phyloP scores from a whole-genome alignment of 1,140 invertebrate species.

The Onthophagus taurus region DNA sequence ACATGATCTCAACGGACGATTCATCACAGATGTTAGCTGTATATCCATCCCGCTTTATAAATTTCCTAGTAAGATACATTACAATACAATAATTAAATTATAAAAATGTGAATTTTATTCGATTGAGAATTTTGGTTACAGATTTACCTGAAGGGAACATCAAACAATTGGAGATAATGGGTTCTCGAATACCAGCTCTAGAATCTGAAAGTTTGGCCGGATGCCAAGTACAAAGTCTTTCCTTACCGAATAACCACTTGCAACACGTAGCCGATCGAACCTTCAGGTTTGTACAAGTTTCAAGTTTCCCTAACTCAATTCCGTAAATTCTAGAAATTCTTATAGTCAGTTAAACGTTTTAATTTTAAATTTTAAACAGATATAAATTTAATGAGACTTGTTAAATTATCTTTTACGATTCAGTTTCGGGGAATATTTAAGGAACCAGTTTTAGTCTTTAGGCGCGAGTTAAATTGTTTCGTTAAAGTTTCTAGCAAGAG shows the following conservation, averaged over 20 bases:
- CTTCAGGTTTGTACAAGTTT: slow-evolving; percentile 31
- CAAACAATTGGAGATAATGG: slow-evolving; percentile 29
- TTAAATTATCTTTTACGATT: too few species aligned
- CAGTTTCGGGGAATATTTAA: too few species aligned
- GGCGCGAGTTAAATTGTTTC: too few species aligned
- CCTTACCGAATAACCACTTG: slow-evolving; percentile 31
- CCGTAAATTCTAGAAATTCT: too few species aligned
- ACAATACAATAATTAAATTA: too few species aligned
- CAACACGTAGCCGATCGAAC: slow-evolving; percentile 31
- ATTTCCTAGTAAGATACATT: slow-evolving; percentile 32
- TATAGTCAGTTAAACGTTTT: too few species aligned
- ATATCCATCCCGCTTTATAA: slow-evolving; percentile 33
- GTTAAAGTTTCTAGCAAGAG: too few species aligned
- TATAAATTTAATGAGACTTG: too few species aligned
- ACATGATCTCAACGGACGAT: slow-evolving; percentile 23
- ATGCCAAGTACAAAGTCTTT: slow-evolving; percentile 32
- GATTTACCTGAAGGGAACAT: slow-evolving; percentile 31
- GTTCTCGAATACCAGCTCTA: slow-evolving; percentile 25
- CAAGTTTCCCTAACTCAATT: too few species aligned
- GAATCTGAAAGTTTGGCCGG: slow-evolving; percentile 28
- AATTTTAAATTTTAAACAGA: too few species aligned
- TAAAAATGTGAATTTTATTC: too few species aligned
- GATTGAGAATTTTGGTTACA: slow-evolving; percentile 30
- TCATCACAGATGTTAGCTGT: slow-evolving; percentile 30
- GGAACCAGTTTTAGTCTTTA: too few species aligned